Conservation (phyloP, 2,797 vertebrate genomes). For the Phalloptychus januarius region DNA sequence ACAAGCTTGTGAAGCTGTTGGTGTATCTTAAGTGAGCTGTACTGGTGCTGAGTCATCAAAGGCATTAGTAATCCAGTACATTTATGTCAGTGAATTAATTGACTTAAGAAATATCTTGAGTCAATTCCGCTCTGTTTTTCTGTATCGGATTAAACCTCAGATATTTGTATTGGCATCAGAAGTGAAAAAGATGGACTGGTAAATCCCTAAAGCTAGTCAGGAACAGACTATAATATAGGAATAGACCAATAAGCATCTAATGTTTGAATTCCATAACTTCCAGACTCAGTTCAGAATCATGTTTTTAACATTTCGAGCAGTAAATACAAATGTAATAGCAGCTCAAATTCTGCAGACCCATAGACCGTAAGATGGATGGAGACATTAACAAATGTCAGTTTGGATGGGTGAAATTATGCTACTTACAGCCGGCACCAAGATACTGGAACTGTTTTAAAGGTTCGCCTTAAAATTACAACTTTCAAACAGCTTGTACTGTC, state of each 20-base stretch:
- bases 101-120: background rate
- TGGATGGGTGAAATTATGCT: background rate
- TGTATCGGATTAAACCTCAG: background rate
- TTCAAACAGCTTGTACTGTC: conserved; percentile 6
- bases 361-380: background rate
- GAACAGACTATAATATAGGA: background rate
- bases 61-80: too few species aligned
- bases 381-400: background rate
- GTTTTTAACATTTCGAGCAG: background rate
- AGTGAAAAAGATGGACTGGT: too few species aligned
- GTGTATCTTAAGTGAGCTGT: too few species aligned
- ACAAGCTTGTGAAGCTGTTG: too few species aligned
- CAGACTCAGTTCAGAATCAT: background rate
- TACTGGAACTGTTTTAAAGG: background rate
- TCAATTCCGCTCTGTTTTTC: background rate
- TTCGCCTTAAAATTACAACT: background rate
- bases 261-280: background rate
- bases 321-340: background rate
- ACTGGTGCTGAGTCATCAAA: too few species aligned
- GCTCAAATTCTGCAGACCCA: background rate
- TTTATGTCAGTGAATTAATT: too few species aligned
- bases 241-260: background rate
- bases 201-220: background rate
- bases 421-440: background rate
- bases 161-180: too few species aligned